Conservation (phyloP, 2,797 vertebrate genomes). For the Geotrypetes seraphini region DNA sequence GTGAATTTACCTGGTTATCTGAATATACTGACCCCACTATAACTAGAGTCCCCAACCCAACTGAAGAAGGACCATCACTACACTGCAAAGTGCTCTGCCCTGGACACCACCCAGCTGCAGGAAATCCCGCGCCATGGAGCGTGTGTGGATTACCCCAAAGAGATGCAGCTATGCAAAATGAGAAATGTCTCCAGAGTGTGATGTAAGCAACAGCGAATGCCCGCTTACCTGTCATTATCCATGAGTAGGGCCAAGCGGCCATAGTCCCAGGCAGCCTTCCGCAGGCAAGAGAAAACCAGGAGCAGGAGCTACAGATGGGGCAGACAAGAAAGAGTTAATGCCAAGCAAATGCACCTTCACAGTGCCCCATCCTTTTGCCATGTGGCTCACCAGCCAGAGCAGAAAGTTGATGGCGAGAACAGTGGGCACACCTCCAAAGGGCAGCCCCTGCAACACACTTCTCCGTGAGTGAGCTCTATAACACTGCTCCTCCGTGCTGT, state of each 20-base stretch:
- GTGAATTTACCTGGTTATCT: no score
- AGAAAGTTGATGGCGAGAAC: slow-evolving; percentile 80
- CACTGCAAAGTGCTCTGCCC: no score
- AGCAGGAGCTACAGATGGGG: slow-evolving; percentile 63
- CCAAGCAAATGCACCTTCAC: background rate
- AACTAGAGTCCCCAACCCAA: no score
- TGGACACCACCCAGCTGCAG: no score
- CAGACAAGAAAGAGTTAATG: background rate
- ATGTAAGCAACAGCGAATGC: background rate
- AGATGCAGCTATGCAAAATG: no score
- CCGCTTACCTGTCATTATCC: slow-evolving; percentile 84
- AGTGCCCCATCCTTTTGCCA: background rate
- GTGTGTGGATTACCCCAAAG: no score
- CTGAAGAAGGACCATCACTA: no score
- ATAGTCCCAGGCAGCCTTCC: slow-evolving; percentile 95
- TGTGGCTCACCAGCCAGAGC: slow-evolving; percentile 76
- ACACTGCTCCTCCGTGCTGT: slow-evolving; percentile 70
- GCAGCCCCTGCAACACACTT: slow-evolving; percentile 85
- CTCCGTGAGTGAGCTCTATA: slow-evolving; percentile 70
- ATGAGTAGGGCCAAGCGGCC: slow-evolving; percentile 88
- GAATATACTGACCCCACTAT: no score
- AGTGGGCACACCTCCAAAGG: slow-evolving; percentile 84
- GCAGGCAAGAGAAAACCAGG: slow-evolving; percentile 86
- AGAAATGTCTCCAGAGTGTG: no score
- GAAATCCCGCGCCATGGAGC: no score